A percentile compares a stretch with the other conserved stretches of the same genome.
Conservation (phyloP, 2,797 vertebrate species). For the Onychomys leucogaster region DNA sequence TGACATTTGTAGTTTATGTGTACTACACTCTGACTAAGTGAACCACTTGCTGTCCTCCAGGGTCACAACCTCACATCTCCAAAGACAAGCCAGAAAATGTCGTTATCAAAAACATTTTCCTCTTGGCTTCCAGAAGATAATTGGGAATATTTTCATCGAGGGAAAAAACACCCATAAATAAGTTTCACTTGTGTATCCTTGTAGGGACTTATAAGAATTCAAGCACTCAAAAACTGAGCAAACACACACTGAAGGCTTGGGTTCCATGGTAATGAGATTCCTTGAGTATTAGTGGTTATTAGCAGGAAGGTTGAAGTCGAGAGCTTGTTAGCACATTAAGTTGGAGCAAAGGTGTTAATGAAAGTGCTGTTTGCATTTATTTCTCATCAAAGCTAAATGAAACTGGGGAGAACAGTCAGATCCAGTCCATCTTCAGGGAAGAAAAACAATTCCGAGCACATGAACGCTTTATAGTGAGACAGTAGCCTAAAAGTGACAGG, state of each 20-base stretch:
- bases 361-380: conserved; percentile 69
- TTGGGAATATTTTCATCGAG: conserved; percentile 30
- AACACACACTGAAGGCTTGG: background rate
- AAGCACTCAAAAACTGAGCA: conserved; percentile 58
- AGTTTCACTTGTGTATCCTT: conserved; percentile 39
- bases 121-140: conserved; percentile 25
- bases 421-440: conserved; percentile 43
- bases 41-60: background rate
- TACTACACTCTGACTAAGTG: background rate
- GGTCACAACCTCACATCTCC: background rate
- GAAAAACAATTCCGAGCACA: conserved; percentile 16
- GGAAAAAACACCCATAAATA: background rate
- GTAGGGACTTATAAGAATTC: conserved; percentile 29
- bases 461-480: background rate
- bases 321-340: conserved; percentile 64
- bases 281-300: conserved; percentile 56
- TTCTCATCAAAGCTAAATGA: conserved; percentile 73
- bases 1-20: background rate
- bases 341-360: conserved; percentile 68
- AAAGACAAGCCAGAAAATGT: conserved; percentile 2
- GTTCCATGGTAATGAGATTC: conserved; percentile 16
- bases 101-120: conserved; percentile 19
- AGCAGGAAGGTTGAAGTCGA: conserved; percentile 31
- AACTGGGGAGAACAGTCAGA: conserved; percentile 50
- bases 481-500: background rate